Conservation (phyloP, 2,113 vertebrate genomes). For the Ictidomys tridecemlineatus region DNA sequence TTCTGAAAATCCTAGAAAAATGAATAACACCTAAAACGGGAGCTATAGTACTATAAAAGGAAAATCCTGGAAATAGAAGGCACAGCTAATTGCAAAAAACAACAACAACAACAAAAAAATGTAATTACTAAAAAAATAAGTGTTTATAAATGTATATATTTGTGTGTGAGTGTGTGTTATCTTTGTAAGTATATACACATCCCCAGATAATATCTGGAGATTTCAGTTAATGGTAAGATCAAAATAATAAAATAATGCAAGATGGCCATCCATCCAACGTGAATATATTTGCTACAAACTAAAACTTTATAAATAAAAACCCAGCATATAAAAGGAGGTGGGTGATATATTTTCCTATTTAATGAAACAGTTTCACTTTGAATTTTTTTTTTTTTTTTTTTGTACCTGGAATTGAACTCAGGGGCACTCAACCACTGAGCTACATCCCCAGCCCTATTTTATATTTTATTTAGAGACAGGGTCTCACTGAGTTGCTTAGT, state of each 20-base stretch:
- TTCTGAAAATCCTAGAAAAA: neutral
- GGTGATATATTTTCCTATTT: neutral
- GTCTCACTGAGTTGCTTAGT: too few species aligned
- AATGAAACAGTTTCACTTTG: neutral
- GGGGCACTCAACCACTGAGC: too few species aligned
- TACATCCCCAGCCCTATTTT: too few species aligned
- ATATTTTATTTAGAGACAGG: too few species aligned
- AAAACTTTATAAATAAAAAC: neutral
- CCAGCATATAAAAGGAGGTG: neutral
- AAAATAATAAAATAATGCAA: slow-evolving; percentile 37
- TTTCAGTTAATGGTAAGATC: neutral
- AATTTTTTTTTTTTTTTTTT: neutral
- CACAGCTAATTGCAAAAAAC: neutral
- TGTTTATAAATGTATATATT: fast-evolving
- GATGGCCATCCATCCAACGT: neutral
- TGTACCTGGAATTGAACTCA: too few species aligned
- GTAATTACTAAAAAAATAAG: neutral
- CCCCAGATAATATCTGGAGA: fast-evolving
- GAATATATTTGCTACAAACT: neutral
- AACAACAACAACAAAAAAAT: neutral
- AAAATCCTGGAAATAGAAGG: neutral
- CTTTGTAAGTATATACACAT: neutral
- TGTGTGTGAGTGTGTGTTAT: neutral
- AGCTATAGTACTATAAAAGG: neutral
- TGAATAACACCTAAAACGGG: neutral